phyloP scores from a whole-genome alignment of 2,113 vertebrate genomes.

The Alexandromys fortis region DNA sequence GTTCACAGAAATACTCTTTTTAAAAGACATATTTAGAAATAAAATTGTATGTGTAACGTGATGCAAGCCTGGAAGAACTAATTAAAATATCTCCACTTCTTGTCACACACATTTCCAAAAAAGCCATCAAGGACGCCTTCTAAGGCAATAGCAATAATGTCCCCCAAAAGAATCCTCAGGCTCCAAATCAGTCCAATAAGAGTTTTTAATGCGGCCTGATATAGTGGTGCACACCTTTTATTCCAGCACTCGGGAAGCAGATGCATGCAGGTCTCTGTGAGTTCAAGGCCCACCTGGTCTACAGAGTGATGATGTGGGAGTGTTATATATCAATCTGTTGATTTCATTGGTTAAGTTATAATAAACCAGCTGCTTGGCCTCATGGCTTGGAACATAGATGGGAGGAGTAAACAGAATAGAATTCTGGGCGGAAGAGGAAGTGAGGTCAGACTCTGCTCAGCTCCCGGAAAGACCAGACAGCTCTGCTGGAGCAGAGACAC shows the following conservation, averaged over 20 bases:
- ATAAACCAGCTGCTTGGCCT: no score
- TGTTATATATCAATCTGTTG: no score
- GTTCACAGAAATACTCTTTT: not conserved
- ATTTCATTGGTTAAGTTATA: no score
- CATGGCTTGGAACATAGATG: no score
- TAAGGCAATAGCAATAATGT: not conserved
- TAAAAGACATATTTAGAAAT: slow-evolving; percentile 32
- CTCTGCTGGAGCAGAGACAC: no score
- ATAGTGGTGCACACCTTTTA: not conserved
- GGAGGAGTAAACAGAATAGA: no score
- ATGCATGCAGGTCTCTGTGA: not conserved
- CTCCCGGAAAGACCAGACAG: no score
- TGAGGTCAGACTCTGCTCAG: no score
- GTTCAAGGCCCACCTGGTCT: not conserved
- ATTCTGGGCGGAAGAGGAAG: no score
- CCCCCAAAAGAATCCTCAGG: not conserved
- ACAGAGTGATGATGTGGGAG: no score
- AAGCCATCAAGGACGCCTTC: not conserved
- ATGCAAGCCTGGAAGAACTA: not conserved
- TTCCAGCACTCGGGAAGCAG: not conserved
- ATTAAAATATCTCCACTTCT: not conserved
- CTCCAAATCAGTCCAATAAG: not conserved
- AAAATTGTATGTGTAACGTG: not conserved
- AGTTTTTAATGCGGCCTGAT: not conserved
- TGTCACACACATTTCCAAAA: not conserved